Percentiles rank a stretch among this genome's conserved stretches.
phyloP scores from a whole-genome alignment of 2,888 invertebrate genomes.

The Acanthosepion lycidas region DNA sequence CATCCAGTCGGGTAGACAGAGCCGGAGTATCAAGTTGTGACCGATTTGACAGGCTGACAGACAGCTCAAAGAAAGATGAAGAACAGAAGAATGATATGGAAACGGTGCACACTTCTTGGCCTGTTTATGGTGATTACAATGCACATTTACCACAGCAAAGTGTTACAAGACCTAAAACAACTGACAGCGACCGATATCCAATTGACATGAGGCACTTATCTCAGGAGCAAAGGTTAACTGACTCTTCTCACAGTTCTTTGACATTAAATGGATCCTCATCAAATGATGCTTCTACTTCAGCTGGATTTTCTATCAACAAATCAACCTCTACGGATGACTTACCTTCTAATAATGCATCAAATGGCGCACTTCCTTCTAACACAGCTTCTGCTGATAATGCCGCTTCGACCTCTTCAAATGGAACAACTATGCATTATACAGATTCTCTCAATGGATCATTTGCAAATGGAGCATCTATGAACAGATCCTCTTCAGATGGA shows the following conservation, averaged over 20 bases:
- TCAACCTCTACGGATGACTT: not conserved
- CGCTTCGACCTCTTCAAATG: not conserved
- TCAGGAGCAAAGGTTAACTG: not conserved
- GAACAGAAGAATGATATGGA: not conserved
- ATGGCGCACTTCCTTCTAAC: not conserved
- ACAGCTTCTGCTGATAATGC: not conserved
- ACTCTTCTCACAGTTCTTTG: not conserved
- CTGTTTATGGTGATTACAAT: not conserved
- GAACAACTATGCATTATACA: not conserved
- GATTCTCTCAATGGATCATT: not conserved
- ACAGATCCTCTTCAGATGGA: not conserved
- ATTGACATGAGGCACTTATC: not conserved
- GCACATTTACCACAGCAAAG: not conserved
- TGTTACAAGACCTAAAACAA: not conserved
- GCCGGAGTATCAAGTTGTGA: not conserved
- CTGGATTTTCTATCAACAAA: not conserved
- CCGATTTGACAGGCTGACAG: not conserved
- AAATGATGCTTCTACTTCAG: not conserved
- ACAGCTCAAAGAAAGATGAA: not conserved
- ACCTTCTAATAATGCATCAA: not conserved
- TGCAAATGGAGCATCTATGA: not conserved
- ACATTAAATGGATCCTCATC: not conserved
- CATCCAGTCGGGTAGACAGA: not conserved
- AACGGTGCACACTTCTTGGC: not conserved
- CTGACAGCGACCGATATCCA: not conserved